Conservation (phyloP, 2,888 invertebrate genomes). For the Synergus laeviventris region DNA sequence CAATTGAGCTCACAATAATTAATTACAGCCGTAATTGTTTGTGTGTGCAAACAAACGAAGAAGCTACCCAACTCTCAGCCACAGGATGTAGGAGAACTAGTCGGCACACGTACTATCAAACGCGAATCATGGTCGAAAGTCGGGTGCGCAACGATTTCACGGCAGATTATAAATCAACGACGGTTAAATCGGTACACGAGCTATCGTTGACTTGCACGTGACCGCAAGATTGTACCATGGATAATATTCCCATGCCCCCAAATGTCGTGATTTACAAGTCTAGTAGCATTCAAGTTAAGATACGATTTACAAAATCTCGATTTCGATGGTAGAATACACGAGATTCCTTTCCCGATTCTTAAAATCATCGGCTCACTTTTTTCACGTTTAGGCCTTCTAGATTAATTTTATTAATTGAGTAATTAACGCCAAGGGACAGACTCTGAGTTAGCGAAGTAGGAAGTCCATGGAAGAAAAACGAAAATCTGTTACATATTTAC, state of each 20-base stretch:
- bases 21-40: slow-evolving; percentile 10
- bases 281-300: slow-evolving; percentile 44
- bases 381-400: too few species aligned
- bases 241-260: slow-evolving; percentile 58
- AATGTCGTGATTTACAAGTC: slow-evolving; percentile 59
- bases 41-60: background rate
- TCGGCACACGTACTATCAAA: slow-evolving; percentile 6
- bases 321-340: background rate
- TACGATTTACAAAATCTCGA: slow-evolving; percentile 45
- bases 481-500: too few species aligned
- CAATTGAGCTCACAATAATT: slow-evolving; percentile 2
- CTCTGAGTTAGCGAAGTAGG: too few species aligned
- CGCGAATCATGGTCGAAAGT: slow-evolving; percentile 26
- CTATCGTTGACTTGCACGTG: slow-evolving; percentile 44
- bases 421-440: too few species aligned
- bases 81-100: slow-evolving; percentile 8
- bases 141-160: slow-evolving; percentile 49
- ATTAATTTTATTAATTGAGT: too few species aligned
- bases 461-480: too few species aligned
- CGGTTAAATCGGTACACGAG: slow-evolving; percentile 47
- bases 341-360: slow-evolving; percentile 6
- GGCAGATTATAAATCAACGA: slow-evolving; percentile 53
- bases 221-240: slow-evolving; percentile 51
- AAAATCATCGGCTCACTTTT: background rate
- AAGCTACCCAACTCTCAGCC: background rate